Percentiles rank a stretch among this genome's conserved stretches.
Evolutionary conservation across 2,797 vertebrate genomes (phyloP).

Genomic region (Phyllotis vaccarum): DNA sequence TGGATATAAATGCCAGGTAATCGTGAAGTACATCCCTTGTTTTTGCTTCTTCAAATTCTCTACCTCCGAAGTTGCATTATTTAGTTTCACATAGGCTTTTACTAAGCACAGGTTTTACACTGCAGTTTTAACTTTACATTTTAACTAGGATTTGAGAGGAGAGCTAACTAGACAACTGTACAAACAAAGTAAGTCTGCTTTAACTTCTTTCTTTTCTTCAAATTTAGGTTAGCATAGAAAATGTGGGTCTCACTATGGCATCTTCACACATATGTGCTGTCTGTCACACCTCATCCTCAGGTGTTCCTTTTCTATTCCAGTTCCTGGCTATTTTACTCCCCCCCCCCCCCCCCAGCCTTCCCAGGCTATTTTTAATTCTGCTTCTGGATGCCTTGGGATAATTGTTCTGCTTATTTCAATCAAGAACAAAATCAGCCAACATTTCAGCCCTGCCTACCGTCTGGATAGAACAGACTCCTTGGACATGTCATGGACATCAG

Average conservation of each 20-base stretch:
- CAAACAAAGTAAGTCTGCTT: neutral
- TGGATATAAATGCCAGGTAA: constrained; percentile 34
- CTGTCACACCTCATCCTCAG: neutral
- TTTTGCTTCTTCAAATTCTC: constrained; percentile 14
- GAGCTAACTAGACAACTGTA: neutral
- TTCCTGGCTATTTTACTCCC: neutral
- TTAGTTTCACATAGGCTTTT: neutral
- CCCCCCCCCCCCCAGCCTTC: neutral
- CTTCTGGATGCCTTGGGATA: neutral
- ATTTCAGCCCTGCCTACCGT: neutral
- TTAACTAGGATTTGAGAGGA: neutral
- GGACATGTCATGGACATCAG: neutral
- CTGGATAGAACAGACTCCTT: neutral
- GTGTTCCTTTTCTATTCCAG: too few relatives aligned
- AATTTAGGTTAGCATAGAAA: neutral
- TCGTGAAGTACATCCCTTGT: neutral
- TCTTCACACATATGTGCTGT: too few relatives aligned
- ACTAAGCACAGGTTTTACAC: neutral
- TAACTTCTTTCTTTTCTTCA: neutral
- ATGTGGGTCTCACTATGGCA: neutral
- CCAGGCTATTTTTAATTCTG: neutral
- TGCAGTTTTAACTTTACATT: constrained; percentile 9
- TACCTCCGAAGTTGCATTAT: neutral
- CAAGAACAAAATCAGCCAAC: neutral
- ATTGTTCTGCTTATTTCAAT: neutral